A percentile compares a stretch with the other conserved stretches of the same genome.
These are phyloP conservation scores for Melinaea menophilus DNA, from an alignment of 2,888 invertebrate species.

Conservation along the genomic window DNA sequence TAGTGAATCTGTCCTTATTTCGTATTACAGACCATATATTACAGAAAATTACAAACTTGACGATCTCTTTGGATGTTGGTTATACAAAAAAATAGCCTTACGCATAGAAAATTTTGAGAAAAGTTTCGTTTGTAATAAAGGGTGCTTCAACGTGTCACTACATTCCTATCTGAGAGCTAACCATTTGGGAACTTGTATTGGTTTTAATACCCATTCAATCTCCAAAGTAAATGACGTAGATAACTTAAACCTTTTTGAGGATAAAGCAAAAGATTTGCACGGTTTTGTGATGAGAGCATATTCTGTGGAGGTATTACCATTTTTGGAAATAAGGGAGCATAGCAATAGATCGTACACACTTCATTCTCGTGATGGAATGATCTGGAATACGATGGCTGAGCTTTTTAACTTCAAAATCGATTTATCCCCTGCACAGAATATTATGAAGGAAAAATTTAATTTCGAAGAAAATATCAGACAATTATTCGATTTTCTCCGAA, in stretches of 20 bases:
- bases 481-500: slow-evolving; percentile 50
- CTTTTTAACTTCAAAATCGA: slow-evolving; percentile 62
- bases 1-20: slow-evolving; percentile 38
- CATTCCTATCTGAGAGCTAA: slow-evolving; percentile 45
- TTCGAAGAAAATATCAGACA: slow-evolving; percentile 53
- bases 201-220: slow-evolving; percentile 43
- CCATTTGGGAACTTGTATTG: slow-evolving; percentile 59
- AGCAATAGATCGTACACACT: slow-evolving; percentile 47
- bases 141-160: slow-evolving; percentile 52
- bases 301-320: slow-evolving; percentile 48
- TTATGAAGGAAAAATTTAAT: slow-evolving; percentile 48
- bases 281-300: slow-evolving; percentile 50
- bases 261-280: slow-evolving; percentile 53
- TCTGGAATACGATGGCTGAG: slow-evolving; percentile 57
- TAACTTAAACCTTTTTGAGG: slow-evolving; percentile 46
- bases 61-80: slow-evolving; percentile 54
- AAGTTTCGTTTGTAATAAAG: slow-evolving; percentile 49
- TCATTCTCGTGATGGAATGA: slow-evolving; percentile 52
- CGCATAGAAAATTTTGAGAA: slow-evolving; percentile 44
- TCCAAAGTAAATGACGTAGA: slow-evolving; percentile 1
- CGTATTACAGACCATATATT: slow-evolving; percentile 51
- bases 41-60: slow-evolving; percentile 42
- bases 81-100: slow-evolving; percentile 46
- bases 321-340: slow-evolving; percentile 42
- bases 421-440: slow-evolving; percentile 40